A percentile compares a stretch with the other conserved stretches of the same genome.
Evolutionary conservation across 1,140 invertebrate genomes (phyloP).

Genomic region (Drosophila micromelanica): DNA sequence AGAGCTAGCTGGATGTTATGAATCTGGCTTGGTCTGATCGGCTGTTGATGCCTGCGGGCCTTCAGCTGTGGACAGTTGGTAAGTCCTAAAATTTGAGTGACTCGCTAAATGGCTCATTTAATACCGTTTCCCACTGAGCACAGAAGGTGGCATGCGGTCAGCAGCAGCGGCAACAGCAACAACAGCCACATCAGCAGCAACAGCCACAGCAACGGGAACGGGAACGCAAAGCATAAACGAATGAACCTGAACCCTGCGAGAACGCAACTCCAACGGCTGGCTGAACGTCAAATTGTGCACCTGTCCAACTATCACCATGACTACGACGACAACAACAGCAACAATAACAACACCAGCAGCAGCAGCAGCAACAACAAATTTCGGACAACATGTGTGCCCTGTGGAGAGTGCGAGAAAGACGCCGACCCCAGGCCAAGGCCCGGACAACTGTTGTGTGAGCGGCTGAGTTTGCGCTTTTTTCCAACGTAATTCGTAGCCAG

Average conservation of each 20-base stretch:
- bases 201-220: constrained; percentile 18
- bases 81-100: constrained; percentile 59
- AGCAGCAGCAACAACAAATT: constrained; percentile 47
- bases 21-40: constrained; percentile 5
- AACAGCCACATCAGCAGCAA: constrained; percentile 39
- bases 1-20: constrained; percentile 37
- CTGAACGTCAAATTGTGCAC: constrained; percentile 80
- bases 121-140: constrained; percentile 74
- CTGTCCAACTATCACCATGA: constrained; percentile 81
- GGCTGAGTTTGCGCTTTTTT: constrained; percentile 54
- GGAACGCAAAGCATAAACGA: constrained; percentile 69
- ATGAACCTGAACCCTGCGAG: constrained; percentile 60
- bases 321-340: constrained; percentile 59
- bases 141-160: constrained; percentile 77
- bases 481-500: constrained; percentile 54
- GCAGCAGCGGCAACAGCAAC: constrained; percentile 27
- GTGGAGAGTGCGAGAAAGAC: constrained; percentile 27
- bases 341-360: constrained; percentile 22
- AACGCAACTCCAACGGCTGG: constrained; percentile 66
- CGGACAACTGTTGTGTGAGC: constrained; percentile 67
- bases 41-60: constrained; percentile 25
- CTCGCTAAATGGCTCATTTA: constrained; percentile 83
- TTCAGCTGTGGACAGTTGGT: constrained; percentile 59
- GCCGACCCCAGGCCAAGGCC: constrained; percentile 31
- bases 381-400: constrained; percentile 74